These are phyloP conservation scores for Agrypnia vestita DNA, from an alignment of 1,140 invertebrate species.

Conservation along the genomic window DNA sequence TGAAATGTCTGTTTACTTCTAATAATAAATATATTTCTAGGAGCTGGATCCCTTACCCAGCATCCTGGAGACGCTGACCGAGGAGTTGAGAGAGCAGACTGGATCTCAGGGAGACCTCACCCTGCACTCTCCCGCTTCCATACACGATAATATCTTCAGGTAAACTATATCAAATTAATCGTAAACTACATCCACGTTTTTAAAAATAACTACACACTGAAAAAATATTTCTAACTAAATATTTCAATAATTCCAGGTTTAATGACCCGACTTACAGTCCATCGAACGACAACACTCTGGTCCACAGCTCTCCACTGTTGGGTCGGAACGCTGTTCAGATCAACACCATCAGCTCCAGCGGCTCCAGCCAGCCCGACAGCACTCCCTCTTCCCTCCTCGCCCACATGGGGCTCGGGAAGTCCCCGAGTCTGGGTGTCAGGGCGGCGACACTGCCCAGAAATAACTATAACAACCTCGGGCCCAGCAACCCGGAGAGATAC, in stretches of 20 bases:
- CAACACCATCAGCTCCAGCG: constrained; percentile 69
- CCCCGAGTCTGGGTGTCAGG: constrained; percentile 74
- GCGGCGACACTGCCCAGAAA: constrained; percentile 83
- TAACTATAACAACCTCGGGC: constrained; percentile 73
- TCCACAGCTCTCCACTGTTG: constrained; percentile 71
- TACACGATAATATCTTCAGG: constrained; percentile 73
- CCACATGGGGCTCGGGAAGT: constrained; percentile 65
- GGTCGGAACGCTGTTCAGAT: constrained; percentile 70
- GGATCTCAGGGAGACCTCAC: constrained; percentile 65
- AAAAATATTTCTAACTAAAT: not conserved
- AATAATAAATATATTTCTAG: constrained; percentile 61
- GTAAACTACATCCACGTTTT: not conserved
- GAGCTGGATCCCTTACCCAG: constrained; percentile 72
- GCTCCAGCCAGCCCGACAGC: constrained; percentile 68
- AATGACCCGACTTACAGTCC: constrained; percentile 79
- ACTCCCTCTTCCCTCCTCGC: constrained; percentile 61
- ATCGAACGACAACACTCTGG: constrained; percentile 61
- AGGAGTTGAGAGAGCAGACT: constrained; percentile 66
- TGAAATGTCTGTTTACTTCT: too few species aligned
- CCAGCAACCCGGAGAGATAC: constrained; percentile 71
- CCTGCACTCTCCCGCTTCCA: constrained; percentile 65
- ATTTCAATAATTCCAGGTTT: constrained; percentile 72
- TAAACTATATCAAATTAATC: constrained; percentile 55
- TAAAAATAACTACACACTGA: not conserved
- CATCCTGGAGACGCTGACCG: constrained; percentile 74